Evolutionary conservation across 2,113 vertebrate species (phyloP).

Genomic region (Oryzias curvinotus): DNA sequence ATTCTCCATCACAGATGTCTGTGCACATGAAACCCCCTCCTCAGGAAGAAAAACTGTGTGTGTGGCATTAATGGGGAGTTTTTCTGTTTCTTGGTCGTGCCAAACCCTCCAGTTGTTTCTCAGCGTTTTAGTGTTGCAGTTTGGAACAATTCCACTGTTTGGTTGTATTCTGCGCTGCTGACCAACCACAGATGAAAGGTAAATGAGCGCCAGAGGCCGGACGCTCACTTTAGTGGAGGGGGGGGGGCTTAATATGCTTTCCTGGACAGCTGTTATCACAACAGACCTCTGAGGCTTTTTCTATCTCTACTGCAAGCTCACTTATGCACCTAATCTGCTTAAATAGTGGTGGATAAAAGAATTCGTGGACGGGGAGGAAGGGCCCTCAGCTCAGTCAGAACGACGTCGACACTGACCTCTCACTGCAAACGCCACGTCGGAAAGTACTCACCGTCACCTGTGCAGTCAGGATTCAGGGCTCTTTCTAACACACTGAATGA

Average conservation of each 20-base stretch:
- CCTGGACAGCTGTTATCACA: slow-evolving; percentile 65
- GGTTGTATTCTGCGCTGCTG: not conserved
- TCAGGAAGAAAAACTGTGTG: too few species aligned
- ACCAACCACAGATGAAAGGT: not conserved
- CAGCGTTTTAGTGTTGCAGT: too few species aligned
- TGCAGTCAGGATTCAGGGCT: too few species aligned
- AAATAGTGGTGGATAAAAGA: slow-evolving; percentile 56
- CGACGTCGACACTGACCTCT: slow-evolving; percentile 6
- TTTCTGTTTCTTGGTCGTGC: too few species aligned
- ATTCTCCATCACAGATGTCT: too few species aligned
- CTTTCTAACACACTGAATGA: too few species aligned
- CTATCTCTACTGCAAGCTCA: slow-evolving; percentile 62
- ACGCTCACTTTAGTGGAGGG: not conserved
- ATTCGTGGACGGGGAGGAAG: not conserved
- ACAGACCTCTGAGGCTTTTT: slow-evolving; percentile 64
- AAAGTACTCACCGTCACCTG: too few species aligned
- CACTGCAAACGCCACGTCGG: not conserved
- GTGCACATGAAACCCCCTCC: too few species aligned
- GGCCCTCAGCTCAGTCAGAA: slow-evolving; percentile 15
- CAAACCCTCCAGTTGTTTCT: too few species aligned
- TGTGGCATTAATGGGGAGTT: too few species aligned
- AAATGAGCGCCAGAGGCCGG: not conserved
- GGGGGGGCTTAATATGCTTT: slow-evolving; percentile 42
- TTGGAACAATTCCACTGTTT: too few species aligned
- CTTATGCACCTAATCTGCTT: slow-evolving; percentile 63